Evolutionary conservation across 1,140 invertebrate genomes (phyloP), one percentile per base, ranked within the genome.

Genomic region (Globodera rostochiensis): DNA sequence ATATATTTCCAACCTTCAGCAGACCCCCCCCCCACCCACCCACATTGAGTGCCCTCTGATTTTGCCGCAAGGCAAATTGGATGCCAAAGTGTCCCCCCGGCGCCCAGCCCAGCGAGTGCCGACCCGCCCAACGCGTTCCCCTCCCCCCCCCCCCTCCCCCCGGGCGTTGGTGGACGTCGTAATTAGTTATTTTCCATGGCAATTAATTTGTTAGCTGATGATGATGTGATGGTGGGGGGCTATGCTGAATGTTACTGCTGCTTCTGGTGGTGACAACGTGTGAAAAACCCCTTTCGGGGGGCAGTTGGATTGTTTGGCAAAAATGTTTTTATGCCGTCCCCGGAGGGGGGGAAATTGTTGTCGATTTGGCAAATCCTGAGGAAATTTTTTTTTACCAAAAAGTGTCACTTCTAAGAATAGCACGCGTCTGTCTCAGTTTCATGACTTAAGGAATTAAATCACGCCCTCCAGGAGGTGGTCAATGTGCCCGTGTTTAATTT

Each of bases 111-210:
- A 36, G 25, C 25, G 25, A 53, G 50, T 13, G 50, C 3, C 13
- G 57, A 15, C 11, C 15, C 4, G 1, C 69, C 7, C 8, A n/a
- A n/a, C n/a, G n/a, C n/a, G 11, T 2, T 4, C 66, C 25, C 69
- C 9, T 11, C 69, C 7, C 21, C 9, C 69, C 25, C 46, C n/a
- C 21, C 8, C 25, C 2, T 0, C 6, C 69, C 25, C 69, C 25
- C n/a, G 21, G 69, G 25, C 9, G 69, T 36, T 11, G 9, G 9
- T 47, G 25, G 25, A 71, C 69, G 69, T 71, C 25, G 46, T 71
- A 71, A 71, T 71, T 71, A 71, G 25, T 71, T 71, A 71, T 71
- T 71, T 71, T 71, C 69, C 69, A 71, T 71, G 69, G 69, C 69
- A 71, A 71, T 71, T 71, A 71, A 71, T 71, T 71, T 36, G 69